Evolutionary conservation across 2,888 invertebrate genomes (phyloP).

Genomic region (Lepidonotus clava): DNA sequence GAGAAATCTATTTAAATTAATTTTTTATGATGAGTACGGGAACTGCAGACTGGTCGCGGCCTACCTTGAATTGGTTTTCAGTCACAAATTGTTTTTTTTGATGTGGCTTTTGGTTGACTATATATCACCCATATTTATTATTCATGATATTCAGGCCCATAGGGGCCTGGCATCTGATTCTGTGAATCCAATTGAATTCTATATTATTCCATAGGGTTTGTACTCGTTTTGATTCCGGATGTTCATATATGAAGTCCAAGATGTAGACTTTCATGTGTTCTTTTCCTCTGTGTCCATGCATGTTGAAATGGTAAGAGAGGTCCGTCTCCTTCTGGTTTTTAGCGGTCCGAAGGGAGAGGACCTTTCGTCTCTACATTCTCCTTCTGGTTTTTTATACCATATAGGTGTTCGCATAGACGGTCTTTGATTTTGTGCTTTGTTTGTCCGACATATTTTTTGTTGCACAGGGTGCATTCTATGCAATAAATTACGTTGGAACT

Average conservation of each 20-base stretch:
- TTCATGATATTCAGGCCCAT: too few relatives aligned
- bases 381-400: neutral
- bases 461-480: neutral
- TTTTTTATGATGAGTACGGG: too few relatives aligned
- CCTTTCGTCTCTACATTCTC: too few relatives aligned
- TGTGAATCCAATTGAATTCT: neutral
- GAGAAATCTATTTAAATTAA: too few relatives aligned
- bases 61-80: too few relatives aligned
- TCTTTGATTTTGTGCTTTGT: neutral
- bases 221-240: neutral
- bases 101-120: conserved; percentile 3
- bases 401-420: neutral
- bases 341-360: too few relatives aligned
- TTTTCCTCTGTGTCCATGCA: neutral
- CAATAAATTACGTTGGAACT: neutral
- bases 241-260: neutral
- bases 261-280: neutral
- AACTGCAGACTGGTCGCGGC: too few relatives aligned
- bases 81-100: too few relatives aligned
- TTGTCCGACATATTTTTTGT: neutral
- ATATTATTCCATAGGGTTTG: neutral
- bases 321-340: neutral
- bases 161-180: too few relatives aligned
- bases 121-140: too few relatives aligned
- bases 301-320: neutral